Conservation (phyloP, 2,113 vertebrate species). For the Lepus europaeus region DNA sequence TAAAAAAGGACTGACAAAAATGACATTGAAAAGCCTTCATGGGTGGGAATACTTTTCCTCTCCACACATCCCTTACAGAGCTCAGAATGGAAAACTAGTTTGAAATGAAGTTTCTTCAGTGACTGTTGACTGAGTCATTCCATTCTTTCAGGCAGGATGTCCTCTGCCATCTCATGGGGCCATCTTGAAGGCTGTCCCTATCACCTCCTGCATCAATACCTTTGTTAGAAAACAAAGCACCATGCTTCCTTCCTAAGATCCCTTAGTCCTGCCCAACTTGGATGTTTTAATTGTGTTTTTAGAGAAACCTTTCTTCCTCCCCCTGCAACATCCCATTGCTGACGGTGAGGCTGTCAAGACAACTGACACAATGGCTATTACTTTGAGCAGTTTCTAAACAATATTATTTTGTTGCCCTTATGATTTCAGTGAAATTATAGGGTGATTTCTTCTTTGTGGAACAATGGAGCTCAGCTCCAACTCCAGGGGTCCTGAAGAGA, state of each 20-base stretch:
- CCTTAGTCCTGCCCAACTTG: background rate
- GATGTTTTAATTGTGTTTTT: constrained; percentile 76
- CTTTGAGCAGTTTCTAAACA: constrained; percentile 85
- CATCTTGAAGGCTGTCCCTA: background rate
- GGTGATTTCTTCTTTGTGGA: constrained; percentile 84
- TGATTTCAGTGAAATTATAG: constrained; percentile 87
- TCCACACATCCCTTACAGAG: background rate
- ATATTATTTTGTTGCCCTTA: constrained; percentile 84
- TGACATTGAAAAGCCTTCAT: background rate
- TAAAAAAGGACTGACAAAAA: background rate
- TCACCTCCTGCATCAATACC: background rate
- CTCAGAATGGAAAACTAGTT: background rate
- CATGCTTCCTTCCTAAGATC: constrained; percentile 58
- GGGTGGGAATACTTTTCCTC: background rate
- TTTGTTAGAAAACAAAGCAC: constrained; percentile 65
- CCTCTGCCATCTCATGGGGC: background rate
- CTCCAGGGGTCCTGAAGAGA: constrained; percentile 63
- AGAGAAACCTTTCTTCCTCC: constrained; percentile 68
- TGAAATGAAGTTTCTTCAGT: background rate
- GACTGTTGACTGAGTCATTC: background rate
- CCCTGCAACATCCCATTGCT: constrained; percentile 67
- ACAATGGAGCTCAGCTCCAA: constrained; percentile 78
- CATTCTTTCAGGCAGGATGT: background rate
- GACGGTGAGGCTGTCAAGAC: constrained; percentile 82
- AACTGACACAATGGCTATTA: constrained; percentile 83